Conservation (phyloP, 2,888 invertebrate species). For the Napeogenes inachia region DNA sequence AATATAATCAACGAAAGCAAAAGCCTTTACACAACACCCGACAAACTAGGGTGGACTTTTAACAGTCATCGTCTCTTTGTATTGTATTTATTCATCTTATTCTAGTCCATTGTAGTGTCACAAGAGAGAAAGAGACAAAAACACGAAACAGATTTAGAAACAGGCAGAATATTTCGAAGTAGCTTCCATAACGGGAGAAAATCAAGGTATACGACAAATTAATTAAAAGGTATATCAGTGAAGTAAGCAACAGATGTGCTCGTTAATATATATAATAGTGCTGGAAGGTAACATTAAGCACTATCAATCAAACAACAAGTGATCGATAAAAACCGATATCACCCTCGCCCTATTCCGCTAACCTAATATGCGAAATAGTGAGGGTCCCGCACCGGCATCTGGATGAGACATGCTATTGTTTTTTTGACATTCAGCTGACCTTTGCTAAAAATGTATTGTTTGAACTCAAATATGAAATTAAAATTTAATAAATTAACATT, state of each 20-base stretch:
- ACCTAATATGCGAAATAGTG: conserved; percentile 64
- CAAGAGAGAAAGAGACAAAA: not conserved
- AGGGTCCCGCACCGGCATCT: conserved; percentile 47
- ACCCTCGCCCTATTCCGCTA: conserved; percentile 49
- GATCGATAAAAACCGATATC: conserved; percentile 39
- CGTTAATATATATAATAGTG: conserved; percentile 18
- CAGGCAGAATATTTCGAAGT: too few relatives aligned
- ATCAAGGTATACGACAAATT: too few relatives aligned
- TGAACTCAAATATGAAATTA: too few relatives aligned
- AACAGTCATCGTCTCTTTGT: too few relatives aligned
- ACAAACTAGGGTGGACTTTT: too few relatives aligned
- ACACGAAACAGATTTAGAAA: not conserved
- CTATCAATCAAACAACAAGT: conserved; percentile 52
- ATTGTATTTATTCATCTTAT: too few relatives aligned
- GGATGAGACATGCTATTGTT: conserved; percentile 35
- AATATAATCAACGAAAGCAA: too few relatives aligned
- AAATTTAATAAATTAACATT: too few relatives aligned
- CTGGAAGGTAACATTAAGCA: conserved; percentile 39
- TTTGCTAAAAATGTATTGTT: not conserved
- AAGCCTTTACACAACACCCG: too few relatives aligned
- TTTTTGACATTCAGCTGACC: conserved; percentile 8
- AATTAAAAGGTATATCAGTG: not conserved
- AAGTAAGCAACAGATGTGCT: conserved; percentile 31
- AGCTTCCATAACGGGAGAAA: too few relatives aligned
- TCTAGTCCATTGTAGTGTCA: too few relatives aligned